phyloP scores from a whole-genome alignment of 1,140 invertebrate species.

The Physella acuta region DNA sequence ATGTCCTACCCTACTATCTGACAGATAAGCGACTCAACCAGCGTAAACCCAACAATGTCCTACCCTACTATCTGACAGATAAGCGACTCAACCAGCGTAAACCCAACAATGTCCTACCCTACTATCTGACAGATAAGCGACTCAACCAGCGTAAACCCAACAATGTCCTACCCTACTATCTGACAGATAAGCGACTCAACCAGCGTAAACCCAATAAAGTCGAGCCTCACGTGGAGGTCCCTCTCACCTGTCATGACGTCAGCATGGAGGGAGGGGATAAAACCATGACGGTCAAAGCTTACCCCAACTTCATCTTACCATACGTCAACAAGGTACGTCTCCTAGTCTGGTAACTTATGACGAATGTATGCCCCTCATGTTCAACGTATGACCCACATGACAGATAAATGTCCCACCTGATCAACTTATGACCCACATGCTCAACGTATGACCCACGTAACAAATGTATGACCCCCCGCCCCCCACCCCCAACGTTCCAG shows the following conservation, averaged over 20 bases:
- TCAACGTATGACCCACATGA: background rate
- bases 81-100: too few relatives aligned
- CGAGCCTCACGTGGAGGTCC: background rate
- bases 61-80: too few relatives aligned
- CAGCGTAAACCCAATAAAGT: background rate
- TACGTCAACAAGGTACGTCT: conserved; percentile 14
- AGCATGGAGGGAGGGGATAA: background rate
- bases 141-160: too few relatives aligned
- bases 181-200: background rate
- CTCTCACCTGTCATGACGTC: background rate
- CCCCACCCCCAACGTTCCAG: background rate
- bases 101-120: too few relatives aligned
- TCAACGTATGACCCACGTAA: background rate
- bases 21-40: too few relatives aligned
- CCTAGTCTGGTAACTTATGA: background rate
- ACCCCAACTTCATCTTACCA: conserved; percentile 5
- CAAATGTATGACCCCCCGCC: background rate
- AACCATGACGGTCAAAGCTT: conserved; percentile 4
- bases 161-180: too few relatives aligned
- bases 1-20: too few relatives aligned
- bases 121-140: too few relatives aligned
- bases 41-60: too few relatives aligned
- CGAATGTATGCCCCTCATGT: background rate
- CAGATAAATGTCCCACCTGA: background rate
- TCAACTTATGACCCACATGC: background rate